Percentiles rank a stretch among this genome's conserved stretches.
Evolutionary conservation across 37 sponge, comb jelly and placozoan species (phyloP).

Genomic region (Haliclona indistincta): DNA sequence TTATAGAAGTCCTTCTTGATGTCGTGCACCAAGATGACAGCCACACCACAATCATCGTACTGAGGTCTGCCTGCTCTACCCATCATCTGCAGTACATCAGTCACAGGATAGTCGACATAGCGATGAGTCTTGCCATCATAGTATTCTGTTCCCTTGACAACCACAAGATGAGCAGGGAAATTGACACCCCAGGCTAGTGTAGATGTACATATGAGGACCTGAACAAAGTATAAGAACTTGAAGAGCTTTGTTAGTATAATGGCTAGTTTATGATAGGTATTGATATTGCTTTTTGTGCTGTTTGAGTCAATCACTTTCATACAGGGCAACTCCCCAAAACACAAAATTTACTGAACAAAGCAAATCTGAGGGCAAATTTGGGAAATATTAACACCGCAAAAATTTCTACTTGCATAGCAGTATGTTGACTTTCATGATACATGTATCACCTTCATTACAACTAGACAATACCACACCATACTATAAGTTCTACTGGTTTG

Average conservation of each 20-base stretch:
- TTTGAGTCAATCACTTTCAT: background rate
- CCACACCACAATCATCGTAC: constrained; percentile 95
- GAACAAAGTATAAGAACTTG: background rate
- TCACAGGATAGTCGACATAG: constrained; percentile 98
- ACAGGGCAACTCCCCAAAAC: background rate
- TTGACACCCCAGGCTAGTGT: constrained; percentile 99
- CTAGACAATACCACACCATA: background rate
- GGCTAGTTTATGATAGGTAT: background rate
- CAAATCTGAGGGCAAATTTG: too few relatives aligned
- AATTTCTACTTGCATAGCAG: too few relatives aligned
- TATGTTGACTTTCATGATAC: too few relatives aligned
- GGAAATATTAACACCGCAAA: too few relatives aligned
- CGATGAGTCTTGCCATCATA: constrained; percentile 95
- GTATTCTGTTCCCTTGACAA: constrained; percentile 98
- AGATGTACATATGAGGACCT: constrained; percentile 93
- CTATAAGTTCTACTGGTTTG: background rate
- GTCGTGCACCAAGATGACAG: constrained; percentile 94
- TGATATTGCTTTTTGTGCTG: background rate
- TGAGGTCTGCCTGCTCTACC: constrained; percentile 98
- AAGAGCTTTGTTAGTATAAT: background rate
- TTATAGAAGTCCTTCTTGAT: constrained; percentile 98
- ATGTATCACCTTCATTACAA: background rate
- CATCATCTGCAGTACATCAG: constrained; percentile 99
- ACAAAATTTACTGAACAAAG: too few relatives aligned
- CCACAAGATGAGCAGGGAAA: constrained; percentile 97